Evolutionary conservation across 2,888 invertebrate species (phyloP).

Genomic region (Meandrusa payeni): DNA sequence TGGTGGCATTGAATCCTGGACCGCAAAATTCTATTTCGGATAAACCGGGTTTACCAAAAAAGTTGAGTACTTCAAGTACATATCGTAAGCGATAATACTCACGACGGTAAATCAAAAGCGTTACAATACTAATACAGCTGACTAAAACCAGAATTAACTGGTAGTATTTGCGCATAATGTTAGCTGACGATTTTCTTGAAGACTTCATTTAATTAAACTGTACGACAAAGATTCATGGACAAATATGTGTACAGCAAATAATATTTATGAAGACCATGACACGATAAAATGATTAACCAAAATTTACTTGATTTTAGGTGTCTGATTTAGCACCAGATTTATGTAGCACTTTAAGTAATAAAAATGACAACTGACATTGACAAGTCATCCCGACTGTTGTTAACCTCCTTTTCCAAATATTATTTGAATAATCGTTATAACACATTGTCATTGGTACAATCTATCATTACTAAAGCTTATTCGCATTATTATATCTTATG

Average conservation of each 20-base stretch:
- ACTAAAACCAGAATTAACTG: conserved; percentile 87
- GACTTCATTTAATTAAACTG: conserved; percentile 60
- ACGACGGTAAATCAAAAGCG: conserved; percentile 90
- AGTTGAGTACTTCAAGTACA: conserved; percentile 91
- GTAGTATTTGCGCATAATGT: conserved; percentile 90
- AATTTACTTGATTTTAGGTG: too few relatives aligned
- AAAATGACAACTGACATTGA: too few relatives aligned
- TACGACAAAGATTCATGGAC: neutral
- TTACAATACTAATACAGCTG: conserved; percentile 86
- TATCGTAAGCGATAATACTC: conserved; percentile 92
- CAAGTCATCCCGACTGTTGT: too few relatives aligned
- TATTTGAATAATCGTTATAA: too few relatives aligned
- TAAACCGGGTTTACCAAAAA: conserved; percentile 87
- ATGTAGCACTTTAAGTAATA: too few relatives aligned
- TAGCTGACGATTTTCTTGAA: conserved; percentile 54
- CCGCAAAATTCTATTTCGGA: conserved; percentile 78
- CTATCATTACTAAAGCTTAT: too few relatives aligned
- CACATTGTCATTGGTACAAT: too few relatives aligned
- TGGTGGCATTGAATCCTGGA: conserved; percentile 74
- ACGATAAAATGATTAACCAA: neutral
- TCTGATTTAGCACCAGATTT: too few relatives aligned
- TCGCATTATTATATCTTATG: too few relatives aligned
- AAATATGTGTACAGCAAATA: neutral
- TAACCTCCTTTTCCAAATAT: too few relatives aligned
- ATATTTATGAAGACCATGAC: neutral